phyloP scores from a whole-genome alignment of 1,140 invertebrate species.

The Dufourea novaeangliae region DNA sequence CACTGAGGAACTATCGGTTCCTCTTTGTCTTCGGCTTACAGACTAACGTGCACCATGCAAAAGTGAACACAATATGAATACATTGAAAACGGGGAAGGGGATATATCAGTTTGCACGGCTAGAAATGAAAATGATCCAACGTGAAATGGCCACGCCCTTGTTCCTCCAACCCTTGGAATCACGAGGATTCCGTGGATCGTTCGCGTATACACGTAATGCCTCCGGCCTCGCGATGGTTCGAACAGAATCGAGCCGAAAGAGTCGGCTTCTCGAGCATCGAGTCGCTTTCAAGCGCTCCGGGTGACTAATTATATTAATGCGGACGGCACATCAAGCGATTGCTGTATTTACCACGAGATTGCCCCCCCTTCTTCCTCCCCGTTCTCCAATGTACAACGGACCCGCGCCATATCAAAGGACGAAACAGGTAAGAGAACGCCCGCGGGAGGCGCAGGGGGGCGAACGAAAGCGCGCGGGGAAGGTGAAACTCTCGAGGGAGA shows the following conservation, averaged over 20 bases:
- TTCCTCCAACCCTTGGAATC: constrained; percentile 43
- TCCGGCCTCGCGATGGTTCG: constrained; percentile 20
- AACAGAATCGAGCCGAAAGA: constrained; percentile 15
- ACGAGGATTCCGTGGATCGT: constrained; percentile 35
- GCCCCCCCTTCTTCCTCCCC: constrained; percentile 46
- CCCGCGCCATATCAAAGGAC: constrained; percentile 61
- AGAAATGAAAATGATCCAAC: constrained; percentile 72
- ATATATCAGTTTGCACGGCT: constrained; percentile 54
- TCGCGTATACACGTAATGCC: constrained; percentile 42
- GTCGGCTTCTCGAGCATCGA: constrained; percentile 57
- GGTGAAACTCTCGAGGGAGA: constrained; percentile 13
- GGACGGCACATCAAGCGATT: constrained; percentile 79
- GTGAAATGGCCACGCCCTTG: constrained; percentile 40
- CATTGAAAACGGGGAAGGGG: neutral
- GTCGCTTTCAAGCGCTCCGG: constrained; percentile 75
- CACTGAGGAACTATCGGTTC: neutral
- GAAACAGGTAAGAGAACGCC: constrained; percentile 41
- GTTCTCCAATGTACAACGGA: constrained; percentile 41
- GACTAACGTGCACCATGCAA: neutral
- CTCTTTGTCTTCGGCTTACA: neutral
- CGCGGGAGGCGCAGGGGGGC: constrained; percentile 19
- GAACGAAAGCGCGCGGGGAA: constrained; percentile 2
- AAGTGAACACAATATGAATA: constrained; percentile 21
- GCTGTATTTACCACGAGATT: constrained; percentile 81
- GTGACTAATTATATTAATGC: constrained; percentile 83